These are phyloP conservation scores for Psittacula derbiana DNA, from an alignment of 2,797 vertebrate genomes.

Conservation along the genomic window DNA sequence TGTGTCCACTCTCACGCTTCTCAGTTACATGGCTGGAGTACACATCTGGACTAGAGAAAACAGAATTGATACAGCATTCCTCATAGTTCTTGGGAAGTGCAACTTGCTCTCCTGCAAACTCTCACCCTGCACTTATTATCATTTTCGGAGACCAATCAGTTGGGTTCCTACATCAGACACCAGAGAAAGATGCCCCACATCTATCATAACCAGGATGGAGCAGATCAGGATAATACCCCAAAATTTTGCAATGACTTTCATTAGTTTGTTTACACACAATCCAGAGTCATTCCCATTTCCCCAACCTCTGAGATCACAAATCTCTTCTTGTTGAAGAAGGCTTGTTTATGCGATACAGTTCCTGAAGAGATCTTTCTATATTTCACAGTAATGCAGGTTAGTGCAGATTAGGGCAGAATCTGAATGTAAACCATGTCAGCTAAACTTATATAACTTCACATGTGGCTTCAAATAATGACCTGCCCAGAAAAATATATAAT, in stretches of 20 bases:
- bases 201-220: not conserved
- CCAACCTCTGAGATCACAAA: fast-evolving
- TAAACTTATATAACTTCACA: not conserved
- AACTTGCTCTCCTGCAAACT: not conserved
- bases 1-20: fast-evolving
- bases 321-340: not conserved
- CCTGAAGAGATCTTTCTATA: not conserved
- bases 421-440: not conserved
- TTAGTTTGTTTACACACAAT: not conserved
- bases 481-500: not conserved
- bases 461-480: not conserved
- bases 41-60: not conserved
- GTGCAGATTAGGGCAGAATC: not conserved
- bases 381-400: not conserved
- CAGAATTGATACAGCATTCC: not conserved
- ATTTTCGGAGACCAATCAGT: not conserved
- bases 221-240: not conserved
- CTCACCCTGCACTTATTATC: not conserved
- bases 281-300: not conserved
- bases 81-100: not conserved
- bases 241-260: not conserved
- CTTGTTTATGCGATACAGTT: not conserved
- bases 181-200: not conserved
- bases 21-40: not conserved
- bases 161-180: not conserved